phyloP scores from a whole-genome alignment of 92 coral and sea anemone genomes.

The Anthopleura xanthogrammica region DNA sequence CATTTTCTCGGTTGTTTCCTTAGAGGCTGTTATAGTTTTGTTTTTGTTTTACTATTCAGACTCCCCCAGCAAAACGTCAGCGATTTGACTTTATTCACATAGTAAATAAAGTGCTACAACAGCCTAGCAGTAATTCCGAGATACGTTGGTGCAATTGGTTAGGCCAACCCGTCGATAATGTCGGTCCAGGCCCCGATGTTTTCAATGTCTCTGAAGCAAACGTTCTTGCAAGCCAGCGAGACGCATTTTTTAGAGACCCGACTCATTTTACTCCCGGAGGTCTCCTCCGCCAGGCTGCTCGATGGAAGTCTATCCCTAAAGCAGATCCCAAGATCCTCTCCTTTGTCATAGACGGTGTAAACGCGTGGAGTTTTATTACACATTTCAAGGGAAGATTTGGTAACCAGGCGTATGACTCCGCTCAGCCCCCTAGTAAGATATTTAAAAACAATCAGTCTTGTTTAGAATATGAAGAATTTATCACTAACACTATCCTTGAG shows the following conservation, averaged over 20 bases:
- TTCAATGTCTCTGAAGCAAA: slow-evolving; percentile 17
- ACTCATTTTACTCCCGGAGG: too few species aligned
- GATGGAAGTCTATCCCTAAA: too few species aligned
- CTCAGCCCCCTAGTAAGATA: slow-evolving; percentile 44
- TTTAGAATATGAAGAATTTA: slow-evolving; percentile 44
- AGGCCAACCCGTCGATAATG: slow-evolving; percentile 45
- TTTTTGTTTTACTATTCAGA: not conserved
- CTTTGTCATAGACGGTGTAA: too few species aligned
- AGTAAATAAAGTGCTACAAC: too few species aligned
- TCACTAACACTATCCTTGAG: slow-evolving; percentile 39
- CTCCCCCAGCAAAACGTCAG: not conserved
- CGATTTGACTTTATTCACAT: not conserved
- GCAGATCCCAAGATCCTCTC: too few species aligned
- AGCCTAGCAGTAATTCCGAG: not conserved
- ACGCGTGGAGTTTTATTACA: too few species aligned
- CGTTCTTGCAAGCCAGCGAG: slow-evolving; percentile 40
- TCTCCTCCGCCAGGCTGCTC: too few species aligned
- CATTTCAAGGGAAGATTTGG: too few species aligned
- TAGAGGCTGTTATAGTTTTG: too few species aligned
- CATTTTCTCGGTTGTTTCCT: not conserved
- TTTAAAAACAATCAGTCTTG: slow-evolving; percentile 51
- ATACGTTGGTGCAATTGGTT: slow-evolving; percentile 52
- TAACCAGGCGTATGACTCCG: too few species aligned
- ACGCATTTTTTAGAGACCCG: slow-evolving; percentile 42
- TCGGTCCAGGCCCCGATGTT: slow-evolving; percentile 46